Evolutionary conservation across 1,140 invertebrate species (phyloP), one percentile per base, ranked within the genome.

Genomic region (Eufriesea mexicana): DNA sequence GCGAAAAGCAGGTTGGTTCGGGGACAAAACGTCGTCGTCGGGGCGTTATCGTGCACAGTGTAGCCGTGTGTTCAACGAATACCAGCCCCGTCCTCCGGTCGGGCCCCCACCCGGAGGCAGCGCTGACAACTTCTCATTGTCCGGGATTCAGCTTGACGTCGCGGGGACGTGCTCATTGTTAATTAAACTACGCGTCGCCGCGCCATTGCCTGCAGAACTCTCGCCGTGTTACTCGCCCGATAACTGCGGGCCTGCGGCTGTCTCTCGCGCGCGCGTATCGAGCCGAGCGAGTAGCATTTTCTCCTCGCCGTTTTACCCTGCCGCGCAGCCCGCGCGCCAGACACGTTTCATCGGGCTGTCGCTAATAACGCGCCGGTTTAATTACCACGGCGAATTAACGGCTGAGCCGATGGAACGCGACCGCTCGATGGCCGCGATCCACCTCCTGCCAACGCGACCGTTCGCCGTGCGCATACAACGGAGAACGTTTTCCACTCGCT

Each of bases 41-140:
- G 78, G 67, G 70, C 77, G 79, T 88, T 87, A 87, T 88, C 86
- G 85, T 51, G 85, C 71, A 67, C 71, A 59, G 57, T 80, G 73
- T 87, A 84, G 78, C 80, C 61, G 77, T 81, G 86, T 87, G 86
- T 84, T 87, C 85, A 84, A 87, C 86, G 86, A 87, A 82, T 84
- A 87, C 67, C 79, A 70, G 45, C 84, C 45, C 76, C 83, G 47
- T 77, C 71, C 83, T 61, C 49, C 79, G 45, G 79, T 55, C 49
- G 51, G 73, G 61, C 59, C 67, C 23, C 77, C 54, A 55, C 45
- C 78, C 67, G 64, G 71, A 77, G 61, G 67, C 62, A 85, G 83
- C 86, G 81, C 84, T 87, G 92, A 92, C 92, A 92, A 94, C 91
- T 94, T 91, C 90, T 89, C 91, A 93, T 93, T 93, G 92, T 94